phyloP scores from a whole-genome alignment of 2,113 vertebrate genomes.

The Capreolus pygargus region DNA sequence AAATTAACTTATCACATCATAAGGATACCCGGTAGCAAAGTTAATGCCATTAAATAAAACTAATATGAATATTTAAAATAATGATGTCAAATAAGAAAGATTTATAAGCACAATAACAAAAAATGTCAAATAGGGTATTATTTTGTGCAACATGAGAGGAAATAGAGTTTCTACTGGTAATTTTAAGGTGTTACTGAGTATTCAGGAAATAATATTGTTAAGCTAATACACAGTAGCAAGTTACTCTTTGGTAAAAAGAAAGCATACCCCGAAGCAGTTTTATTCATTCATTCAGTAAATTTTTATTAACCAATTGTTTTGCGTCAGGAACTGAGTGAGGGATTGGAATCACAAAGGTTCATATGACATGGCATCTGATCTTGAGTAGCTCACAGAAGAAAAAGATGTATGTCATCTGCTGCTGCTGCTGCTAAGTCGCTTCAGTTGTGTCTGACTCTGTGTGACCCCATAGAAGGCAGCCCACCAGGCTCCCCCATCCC shows the following conservation, averaged over 20 bases:
- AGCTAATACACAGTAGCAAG: neutral
- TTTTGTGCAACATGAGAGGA: neutral
- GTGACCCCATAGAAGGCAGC: accelerated
- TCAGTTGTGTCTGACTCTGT: accelerated
- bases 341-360: neutral
- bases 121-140: neutral
- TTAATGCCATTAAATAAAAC: conserved; percentile 31
- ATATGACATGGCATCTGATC: neutral
- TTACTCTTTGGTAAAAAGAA: neutral
- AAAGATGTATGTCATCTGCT: neutral
- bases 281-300: neutral
- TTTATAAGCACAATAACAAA: neutral
- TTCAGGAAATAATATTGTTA: neutral
- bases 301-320: neutral
- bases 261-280: neutral
- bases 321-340: neutral
- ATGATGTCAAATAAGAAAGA: neutral
- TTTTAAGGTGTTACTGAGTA: neutral
- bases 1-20: conserved; percentile 34
- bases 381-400: neutral
- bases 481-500: neutral
- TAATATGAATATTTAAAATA: neutral
- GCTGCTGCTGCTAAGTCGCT: neutral
- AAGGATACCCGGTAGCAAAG: neutral
- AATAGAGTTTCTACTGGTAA: neutral